Evolutionary conservation across 2,113 vertebrate species (phyloP).

Genomic region (Sterna hirundo): DNA sequence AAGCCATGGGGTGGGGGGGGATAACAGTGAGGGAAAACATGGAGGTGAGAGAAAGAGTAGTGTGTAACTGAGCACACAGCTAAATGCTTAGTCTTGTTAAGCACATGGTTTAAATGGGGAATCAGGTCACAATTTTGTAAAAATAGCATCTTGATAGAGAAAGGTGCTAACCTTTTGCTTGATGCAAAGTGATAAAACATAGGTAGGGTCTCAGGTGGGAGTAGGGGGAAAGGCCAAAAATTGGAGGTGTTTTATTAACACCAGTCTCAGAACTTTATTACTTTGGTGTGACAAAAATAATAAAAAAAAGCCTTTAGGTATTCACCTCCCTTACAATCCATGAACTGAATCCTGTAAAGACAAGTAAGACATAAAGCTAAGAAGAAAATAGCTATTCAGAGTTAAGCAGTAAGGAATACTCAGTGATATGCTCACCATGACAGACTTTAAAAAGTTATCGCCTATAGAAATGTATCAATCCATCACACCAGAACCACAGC

Average conservation of each 20-base stretch:
- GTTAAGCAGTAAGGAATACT: not conserved
- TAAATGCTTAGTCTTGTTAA: not conserved
- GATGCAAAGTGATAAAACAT: not conserved
- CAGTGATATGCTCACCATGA: not conserved
- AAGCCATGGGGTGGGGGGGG: not conserved
- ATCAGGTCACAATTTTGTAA: slow-evolving; percentile 13
- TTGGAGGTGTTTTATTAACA: not conserved
- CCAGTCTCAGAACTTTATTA: not conserved
- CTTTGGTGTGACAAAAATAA: not conserved
- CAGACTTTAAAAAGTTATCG: not conserved
- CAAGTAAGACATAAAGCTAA: not conserved
- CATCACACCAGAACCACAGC: not conserved
- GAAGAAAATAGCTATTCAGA: not conserved
- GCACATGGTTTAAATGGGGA: not conserved
- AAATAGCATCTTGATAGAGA: not conserved
- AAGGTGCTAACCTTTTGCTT: not conserved
- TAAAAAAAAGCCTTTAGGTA: not conserved
- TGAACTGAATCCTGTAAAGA: not conserved
- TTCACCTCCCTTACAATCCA: not conserved
- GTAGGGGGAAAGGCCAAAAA: not conserved
- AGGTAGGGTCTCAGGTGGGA: not conserved
- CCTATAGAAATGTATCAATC: not conserved
- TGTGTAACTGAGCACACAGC: not conserved
- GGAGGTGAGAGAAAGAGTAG: not conserved
- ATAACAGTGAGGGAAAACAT: accelerated